Base-by-base conservation (phyloP, 2,888 invertebrate genomes). In the Cremastinae sp. region DNA sequence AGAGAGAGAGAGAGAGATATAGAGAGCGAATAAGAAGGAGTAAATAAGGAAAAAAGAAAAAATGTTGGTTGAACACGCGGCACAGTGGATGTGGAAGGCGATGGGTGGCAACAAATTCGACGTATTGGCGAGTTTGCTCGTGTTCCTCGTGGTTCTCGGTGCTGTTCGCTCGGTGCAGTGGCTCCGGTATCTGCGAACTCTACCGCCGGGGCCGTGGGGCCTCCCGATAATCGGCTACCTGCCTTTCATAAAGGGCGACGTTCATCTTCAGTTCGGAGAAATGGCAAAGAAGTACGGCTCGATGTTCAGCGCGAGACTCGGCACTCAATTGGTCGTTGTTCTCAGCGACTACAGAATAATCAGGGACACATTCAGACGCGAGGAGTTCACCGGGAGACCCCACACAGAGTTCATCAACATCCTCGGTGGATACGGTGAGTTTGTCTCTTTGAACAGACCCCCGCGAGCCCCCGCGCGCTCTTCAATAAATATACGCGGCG, bases 201-300 rank as follows among this genome's bases (percentile, higher is more conserved):
- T 96, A 81, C 97, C 97, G 0, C 97, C 97, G 0, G 97, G 97
- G 1, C 97, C 97, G 1, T 95, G 95, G 95, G 96, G 97, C 1
- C 91, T 96, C 2, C 97, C 97, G 16, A 91, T 97, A 64, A 92
- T 96, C 70, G 97, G 97, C 75, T 96, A 95, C 86, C 90, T 97
- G 79, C 95, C 95, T 1, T 96, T 95, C 90, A 92, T 97, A 84
- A 95, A 94, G 81, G 93, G 93, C 45, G 92, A 92, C 83, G 91
- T 92, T 79, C 96, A 97, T 90, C 92, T 96, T 66, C 93, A 94
- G 70, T 96, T 95, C 90, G 92, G 94, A 85, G 93, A 94, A 84
- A 90, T 97, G 84, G 93, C 96, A 47, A 92, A 93, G 79, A 93
- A 92, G 84, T 97, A 96, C 89, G 97, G 97, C 7, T 92, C 94